Percentiles rank a stretch among this genome's conserved stretches.
Evolutionary conservation across 1,140 invertebrate species (phyloP).

Genomic region (Ruditapes philippinarum): DNA sequence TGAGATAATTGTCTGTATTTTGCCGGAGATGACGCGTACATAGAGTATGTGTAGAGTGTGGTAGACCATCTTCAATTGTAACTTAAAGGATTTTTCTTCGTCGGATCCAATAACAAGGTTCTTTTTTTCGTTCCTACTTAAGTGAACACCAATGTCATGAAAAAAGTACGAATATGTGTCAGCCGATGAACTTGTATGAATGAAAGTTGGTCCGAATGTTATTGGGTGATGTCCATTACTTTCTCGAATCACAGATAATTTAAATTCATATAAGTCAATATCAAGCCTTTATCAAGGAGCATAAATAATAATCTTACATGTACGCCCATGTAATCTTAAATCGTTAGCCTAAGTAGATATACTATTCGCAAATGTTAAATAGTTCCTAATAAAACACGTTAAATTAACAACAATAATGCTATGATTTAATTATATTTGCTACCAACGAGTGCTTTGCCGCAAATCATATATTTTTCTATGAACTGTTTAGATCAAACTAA

Average conservation of each 20-base stretch:
- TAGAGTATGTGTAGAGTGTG: neutral
- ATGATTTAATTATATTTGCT: too few species aligned
- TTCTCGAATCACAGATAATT: neutral
- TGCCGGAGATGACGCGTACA: slow-evolving; percentile 45
- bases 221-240: neutral
- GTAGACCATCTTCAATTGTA: slow-evolving; percentile 13
- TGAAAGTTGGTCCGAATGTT: slow-evolving; percentile 54
- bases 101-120: slow-evolving; percentile 32
- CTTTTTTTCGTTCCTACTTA: neutral
- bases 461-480: too few species aligned
- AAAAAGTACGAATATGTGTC: slow-evolving; percentile 38
- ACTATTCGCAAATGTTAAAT: too few species aligned
- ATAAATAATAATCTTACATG: too few species aligned
- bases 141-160: slow-evolving; percentile 44
- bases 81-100: slow-evolving; percentile 17
- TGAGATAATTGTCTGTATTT: slow-evolving; percentile 30
- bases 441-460: too few species aligned
- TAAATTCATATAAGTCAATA: too few species aligned
- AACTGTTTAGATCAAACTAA: too few species aligned
- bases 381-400: too few species aligned
- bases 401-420: too few species aligned
- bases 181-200: slow-evolving; percentile 37
- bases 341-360: too few species aligned
- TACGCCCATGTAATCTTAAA: too few species aligned
- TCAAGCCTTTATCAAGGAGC: too few species aligned